These are phyloP conservation scores for Yasuhikotakia modesta DNA, from an alignment of 2,797 vertebrate genomes.

Conservation along the genomic window DNA sequence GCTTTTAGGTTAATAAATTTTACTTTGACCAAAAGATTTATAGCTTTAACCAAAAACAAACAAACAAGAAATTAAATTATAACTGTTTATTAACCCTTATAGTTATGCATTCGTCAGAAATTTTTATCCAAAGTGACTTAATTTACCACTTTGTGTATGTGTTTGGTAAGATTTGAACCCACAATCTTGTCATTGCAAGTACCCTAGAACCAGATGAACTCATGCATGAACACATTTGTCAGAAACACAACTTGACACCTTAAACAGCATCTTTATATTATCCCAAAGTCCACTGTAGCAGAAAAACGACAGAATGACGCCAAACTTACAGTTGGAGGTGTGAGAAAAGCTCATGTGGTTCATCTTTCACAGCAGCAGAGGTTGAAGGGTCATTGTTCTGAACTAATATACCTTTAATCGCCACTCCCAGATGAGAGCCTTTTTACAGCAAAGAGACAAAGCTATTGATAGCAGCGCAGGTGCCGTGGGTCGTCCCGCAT, in stretches of 20 bases:
- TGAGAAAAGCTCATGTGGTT: slow-evolving; percentile 8
- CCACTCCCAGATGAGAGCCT: slow-evolving; percentile 30
- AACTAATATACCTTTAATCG: slow-evolving; percentile 49
- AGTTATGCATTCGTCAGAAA: neutral
- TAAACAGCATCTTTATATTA: slow-evolving; percentile 5
- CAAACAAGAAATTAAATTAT: slow-evolving; percentile 42
- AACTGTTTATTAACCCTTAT: slow-evolving; percentile 15
- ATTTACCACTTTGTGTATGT: neutral
- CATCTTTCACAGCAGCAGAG: slow-evolving; percentile 1
- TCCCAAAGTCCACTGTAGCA: neutral
- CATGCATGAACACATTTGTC: neutral
- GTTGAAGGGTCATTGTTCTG: slow-evolving; percentile 1
- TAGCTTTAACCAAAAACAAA: too few species aligned
- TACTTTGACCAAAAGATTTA: slow-evolving; percentile 36
- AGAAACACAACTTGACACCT: slow-evolving; percentile 33
- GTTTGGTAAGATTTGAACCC: neutral
- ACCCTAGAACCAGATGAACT: neutral
- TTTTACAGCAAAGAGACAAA: neutral
- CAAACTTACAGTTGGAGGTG: neutral
- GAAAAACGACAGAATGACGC: too few species aligned
- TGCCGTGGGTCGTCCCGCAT: slow-evolving; percentile 32
- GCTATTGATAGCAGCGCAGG: slow-evolving; percentile 47
- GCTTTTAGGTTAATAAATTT: slow-evolving; percentile 47
- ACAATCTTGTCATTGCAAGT: neutral
- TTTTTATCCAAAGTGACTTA: neutral